Evolutionary conservation across 2,888 invertebrate species (phyloP), one percentile per base, ranked within the genome.

Genomic region (Xanthorhoe spadicearia): DNA sequence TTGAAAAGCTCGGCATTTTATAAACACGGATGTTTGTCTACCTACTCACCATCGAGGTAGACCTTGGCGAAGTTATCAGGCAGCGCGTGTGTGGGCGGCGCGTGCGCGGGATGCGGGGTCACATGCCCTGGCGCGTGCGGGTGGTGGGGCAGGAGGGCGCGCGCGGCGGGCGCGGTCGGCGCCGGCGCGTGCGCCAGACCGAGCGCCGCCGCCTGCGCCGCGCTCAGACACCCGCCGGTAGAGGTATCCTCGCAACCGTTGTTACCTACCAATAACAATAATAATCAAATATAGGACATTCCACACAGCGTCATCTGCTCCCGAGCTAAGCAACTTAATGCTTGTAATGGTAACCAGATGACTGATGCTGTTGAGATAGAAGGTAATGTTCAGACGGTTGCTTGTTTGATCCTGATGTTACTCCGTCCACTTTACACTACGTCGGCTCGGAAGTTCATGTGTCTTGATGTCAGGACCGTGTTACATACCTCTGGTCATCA

Each of bases 401-500:
- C 6, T 19, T 19, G 13, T 28, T 18, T n/a, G 28, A 23, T 8
- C 10, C 38, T 38, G 38, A 2, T 2, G 38, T 13, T 2, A 38
- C 2, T 38, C 38, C 2, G 38, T n/a, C n/a, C n/a, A n/a, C n/a
- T n/a, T n/a, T n/a, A n/a, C n/a, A n/a, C n/a, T n/a, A n/a, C n/a
- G n/a, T n/a, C n/a, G n/a, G n/a, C n/a, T n/a, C n/a, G n/a, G n/a
- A n/a, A n/a, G n/a, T n/a, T n/a, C n/a, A n/a, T n/a, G n/a, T n/a
- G n/a, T n/a, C n/a, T n/a, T n/a, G n/a, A n/a, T n/a, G n/a, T n/a
- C n/a, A n/a, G n/a, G n/a, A n/a, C n/a, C n/a, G n/a, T n/a, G n/a
- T 23, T 23, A 23, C 4, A 23, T 48, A 48, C 55, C 61, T 49
- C 61, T 18, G 15, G 94, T 95, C 93, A 97, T 94, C 94, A 96